A percentile compares a stretch with the other conserved stretches of the same genome.
Evolutionary conservation across 2,113 vertebrate genomes (phyloP).

Genomic region (Entosphenus tridentatus): DNA sequence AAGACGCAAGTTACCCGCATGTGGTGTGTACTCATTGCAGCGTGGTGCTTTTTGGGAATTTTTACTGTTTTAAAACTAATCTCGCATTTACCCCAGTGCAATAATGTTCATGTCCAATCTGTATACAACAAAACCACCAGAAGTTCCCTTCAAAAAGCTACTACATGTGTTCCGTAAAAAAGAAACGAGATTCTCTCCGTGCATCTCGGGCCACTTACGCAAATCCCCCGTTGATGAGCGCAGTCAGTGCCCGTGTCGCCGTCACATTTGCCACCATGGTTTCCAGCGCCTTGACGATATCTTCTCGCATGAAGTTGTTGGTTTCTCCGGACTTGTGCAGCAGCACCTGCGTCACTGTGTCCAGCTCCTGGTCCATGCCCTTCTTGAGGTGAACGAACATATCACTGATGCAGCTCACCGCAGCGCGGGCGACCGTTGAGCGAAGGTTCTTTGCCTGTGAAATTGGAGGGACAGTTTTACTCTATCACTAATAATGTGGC

Average conservation of each 20-base stretch:
- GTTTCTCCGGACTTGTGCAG: constrained; percentile 64
- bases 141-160: no score
- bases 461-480: no score
- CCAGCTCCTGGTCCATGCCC: constrained; percentile 78
- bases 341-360: constrained; percentile 47
- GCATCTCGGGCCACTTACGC: constrained; percentile 24
- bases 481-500: no score
- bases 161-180: no score
- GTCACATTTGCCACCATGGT: constrained; percentile 72
- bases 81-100: no score
- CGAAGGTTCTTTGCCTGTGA: constrained; percentile 75
- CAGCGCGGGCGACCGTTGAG: constrained; percentile 68
- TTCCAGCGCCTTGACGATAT: constrained; percentile 56
- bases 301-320: constrained; percentile 71
- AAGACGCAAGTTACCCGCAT: no score
- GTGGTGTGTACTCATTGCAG: no score
- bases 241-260: constrained; percentile 38
- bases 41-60: no score
- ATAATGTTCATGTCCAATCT: no score
- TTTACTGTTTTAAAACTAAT: no score
- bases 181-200: no score
- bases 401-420: constrained; percentile 55
- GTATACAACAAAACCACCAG: no score
- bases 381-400: constrained; percentile 54
- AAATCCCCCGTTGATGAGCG: constrained; percentile 57